Percentiles rank a stretch among this genome's conserved stretches.
Evolutionary conservation across 2,113 vertebrate species (phyloP).

Genomic region (Thunnus maccoyii): DNA sequence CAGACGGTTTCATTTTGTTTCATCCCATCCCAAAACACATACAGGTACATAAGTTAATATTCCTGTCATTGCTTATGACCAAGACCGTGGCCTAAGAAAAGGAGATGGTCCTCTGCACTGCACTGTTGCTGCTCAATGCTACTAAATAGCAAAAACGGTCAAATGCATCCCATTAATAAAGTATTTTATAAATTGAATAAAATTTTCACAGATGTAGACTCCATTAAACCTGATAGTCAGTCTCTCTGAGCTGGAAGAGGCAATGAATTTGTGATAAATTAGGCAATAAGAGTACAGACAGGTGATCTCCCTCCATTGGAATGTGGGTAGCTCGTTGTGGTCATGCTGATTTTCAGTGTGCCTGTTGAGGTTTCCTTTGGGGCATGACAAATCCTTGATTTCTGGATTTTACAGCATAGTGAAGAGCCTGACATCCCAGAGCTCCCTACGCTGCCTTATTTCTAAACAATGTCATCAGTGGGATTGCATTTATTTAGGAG

Average conservation of each 20-base stretch:
- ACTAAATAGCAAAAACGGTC: neutral
- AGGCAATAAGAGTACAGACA: slow-evolving; percentile 27
- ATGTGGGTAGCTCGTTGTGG: slow-evolving; percentile 61
- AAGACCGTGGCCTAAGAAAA: neutral
- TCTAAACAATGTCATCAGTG: slow-evolving; percentile 60
- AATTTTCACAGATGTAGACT: slow-evolving; percentile 44
- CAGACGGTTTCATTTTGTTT: neutral
- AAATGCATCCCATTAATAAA: slow-evolving; percentile 20
- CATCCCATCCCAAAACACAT: neutral
- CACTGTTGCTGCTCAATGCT: slow-evolving; percentile 1
- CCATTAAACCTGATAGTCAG: slow-evolving; percentile 22
- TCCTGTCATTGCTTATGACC: neutral
- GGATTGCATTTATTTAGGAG: slow-evolving; percentile 42
- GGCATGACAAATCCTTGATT: slow-evolving; percentile 50
- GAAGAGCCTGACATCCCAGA: slow-evolving; percentile 30
- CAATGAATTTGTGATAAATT: slow-evolving; percentile 47
- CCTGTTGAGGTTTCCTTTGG: slow-evolving; percentile 34
- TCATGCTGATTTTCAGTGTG: slow-evolving; percentile 49
- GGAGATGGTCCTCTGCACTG: neutral
- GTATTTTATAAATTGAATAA: slow-evolving; percentile 11
- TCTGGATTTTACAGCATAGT: slow-evolving; percentile 50
- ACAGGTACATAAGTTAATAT: neutral
- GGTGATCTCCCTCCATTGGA: slow-evolving; percentile 66
- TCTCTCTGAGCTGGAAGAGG: slow-evolving; percentile 29
- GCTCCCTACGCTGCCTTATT: slow-evolving; percentile 38